Evolutionary conservation across 2,797 vertebrate genomes (phyloP).

Genomic region (Pipistrellus nathusii): DNA sequence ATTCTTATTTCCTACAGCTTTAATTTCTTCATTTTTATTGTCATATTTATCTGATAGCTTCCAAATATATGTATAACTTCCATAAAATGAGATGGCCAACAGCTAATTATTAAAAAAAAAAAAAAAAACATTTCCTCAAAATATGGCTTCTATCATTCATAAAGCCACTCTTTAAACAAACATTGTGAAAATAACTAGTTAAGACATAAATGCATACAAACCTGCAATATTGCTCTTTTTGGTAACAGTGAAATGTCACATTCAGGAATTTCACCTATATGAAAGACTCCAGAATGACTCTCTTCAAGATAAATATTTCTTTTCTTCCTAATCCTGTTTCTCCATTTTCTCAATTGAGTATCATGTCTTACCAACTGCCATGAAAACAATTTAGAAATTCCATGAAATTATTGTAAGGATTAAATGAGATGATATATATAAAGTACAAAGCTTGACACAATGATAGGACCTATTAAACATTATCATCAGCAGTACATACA

Average conservation of each 20-base stretch:
- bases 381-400: constrained; percentile 52
- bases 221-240: constrained; percentile 86
- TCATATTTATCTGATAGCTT: neutral
- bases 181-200: constrained; percentile 32
- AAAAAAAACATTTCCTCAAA: neutral
- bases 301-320: neutral
- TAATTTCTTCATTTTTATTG: constrained; percentile 8
- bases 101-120: neutral
- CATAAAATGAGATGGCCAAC: neutral
- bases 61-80: neutral
- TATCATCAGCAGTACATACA: neutral
- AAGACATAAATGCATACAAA: constrained; percentile 73
- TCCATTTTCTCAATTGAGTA: constrained; percentile 63
- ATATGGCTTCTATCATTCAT: neutral
- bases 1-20: neutral
- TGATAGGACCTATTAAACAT: neutral
- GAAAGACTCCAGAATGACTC: neutral
- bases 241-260: constrained; percentile 87
- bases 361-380: constrained; percentile 72
- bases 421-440: neutral
- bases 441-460: neutral
- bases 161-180: constrained; percentile 20
- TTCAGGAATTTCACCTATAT: accelerated
- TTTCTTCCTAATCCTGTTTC: constrained; percentile 6
- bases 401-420: neutral